Base-by-base conservation (phyloP, 64 coral and sea anemone genomes). In the Pocillopora damicornis region DNA sequence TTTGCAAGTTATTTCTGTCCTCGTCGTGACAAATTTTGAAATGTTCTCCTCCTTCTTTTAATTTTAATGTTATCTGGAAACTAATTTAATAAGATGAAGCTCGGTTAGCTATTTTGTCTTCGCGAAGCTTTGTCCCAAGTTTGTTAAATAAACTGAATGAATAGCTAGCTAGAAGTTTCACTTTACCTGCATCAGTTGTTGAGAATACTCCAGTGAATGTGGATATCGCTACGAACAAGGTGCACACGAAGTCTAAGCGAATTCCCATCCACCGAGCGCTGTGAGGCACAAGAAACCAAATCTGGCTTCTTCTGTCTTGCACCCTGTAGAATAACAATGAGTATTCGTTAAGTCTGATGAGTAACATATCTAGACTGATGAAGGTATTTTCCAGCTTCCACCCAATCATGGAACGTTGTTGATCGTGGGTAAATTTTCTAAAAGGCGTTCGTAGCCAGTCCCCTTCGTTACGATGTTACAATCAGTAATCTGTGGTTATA, bases 231-330 rank as follows among this genome's bases (percentile, higher is more conserved):
- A 97, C 94, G 58, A 97, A 97, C 15, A 88, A 80, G 23, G 94
- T 97, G 58, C 94, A 97, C 23, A 97, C 94, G 79, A 97, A 93
- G 77, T 97, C 94, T 10, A 97, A 88, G 58, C 94, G 90, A 58
- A 97, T 87, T 86, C 94, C 94, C 94, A 97, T 97, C 94, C 94
- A 97, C 15, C 94, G 88, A 2, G 94, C 94, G 57, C 91, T 97
- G 88, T 97, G 94, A 59, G 94, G 94, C 1, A 97, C 94, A 80
- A 97, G 79, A 69, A 97, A 97, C 94, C 94, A 97, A 74, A 97
- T 97, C 75, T 97, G 91, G 69, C 94, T 97, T 81, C 94, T 88
- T 63, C 89, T 89, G 82, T 97, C 94, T 68, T 97, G 94, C 4
- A 97, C 94, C 30, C 94, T 97, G 86, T n/a, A 20, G 82, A 42